Evolutionary conservation across 2,113 vertebrate genomes (phyloP).

Genomic region (Spea bombifrons): DNA sequence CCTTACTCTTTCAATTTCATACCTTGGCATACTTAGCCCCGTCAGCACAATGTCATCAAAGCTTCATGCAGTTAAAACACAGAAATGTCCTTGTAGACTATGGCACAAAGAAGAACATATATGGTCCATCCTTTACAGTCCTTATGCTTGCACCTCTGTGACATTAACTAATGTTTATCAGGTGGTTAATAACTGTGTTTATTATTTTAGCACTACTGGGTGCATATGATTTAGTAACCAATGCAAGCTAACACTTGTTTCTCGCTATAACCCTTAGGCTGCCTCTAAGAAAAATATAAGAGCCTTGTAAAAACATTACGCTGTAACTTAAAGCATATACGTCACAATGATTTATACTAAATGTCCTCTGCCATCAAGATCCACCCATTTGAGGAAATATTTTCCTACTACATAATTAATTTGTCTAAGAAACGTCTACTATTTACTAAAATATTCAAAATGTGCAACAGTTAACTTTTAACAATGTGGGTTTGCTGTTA

Average conservation of each 20-base stretch:
- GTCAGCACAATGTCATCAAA: no score
- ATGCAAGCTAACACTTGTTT: conserved; percentile 27
- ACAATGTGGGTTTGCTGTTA: no score
- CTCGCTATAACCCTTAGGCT: conserved; percentile 25
- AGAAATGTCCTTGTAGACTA: no score
- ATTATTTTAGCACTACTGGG: conserved; percentile 11
- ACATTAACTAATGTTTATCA: conserved; percentile 17
- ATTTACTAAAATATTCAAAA: not conserved
- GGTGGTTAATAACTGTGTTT: conserved; percentile 11
- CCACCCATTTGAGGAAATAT: conserved; percentile 20
- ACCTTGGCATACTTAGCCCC: no score
- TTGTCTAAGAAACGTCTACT: not conserved
- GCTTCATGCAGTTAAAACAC: no score
- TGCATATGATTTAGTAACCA: conserved; percentile 21
- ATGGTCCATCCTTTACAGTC: no score
- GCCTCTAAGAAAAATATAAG: conserved; percentile 13
- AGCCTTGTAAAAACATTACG: conserved; percentile 33
- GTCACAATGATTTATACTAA: conserved; percentile 27
- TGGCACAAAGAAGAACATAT: no score
- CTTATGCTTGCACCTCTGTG: not conserved
- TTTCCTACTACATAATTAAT: conserved; percentile 27
- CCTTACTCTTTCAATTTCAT: no score
- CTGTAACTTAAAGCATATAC: not conserved
- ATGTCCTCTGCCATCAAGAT: conserved; percentile 10
- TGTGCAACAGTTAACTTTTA: no score